Percentiles rank a stretch among this genome's conserved stretches.
phyloP scores from a whole-genome alignment of 2,888 invertebrate species.

The Sympetrum striolatum region DNA sequence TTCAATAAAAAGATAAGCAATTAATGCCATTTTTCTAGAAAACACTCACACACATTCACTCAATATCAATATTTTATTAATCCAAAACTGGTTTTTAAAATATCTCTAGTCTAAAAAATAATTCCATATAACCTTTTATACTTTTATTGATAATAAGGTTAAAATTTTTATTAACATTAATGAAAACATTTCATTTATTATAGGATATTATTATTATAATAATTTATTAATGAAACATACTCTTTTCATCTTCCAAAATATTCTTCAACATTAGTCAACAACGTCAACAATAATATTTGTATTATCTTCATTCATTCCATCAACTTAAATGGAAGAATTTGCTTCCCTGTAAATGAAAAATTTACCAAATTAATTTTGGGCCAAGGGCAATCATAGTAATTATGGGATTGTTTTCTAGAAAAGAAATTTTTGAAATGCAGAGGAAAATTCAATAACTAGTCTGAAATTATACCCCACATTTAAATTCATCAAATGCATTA shows the following conservation, averaged over 20 bases:
- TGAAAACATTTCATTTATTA: not conserved
- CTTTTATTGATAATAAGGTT: not conserved
- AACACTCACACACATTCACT: too few relatives aligned
- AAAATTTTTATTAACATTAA: not conserved
- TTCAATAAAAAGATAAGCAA: too few relatives aligned
- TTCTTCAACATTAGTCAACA: not conserved
- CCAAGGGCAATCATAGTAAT: too few relatives aligned
- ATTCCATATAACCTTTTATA: not conserved
- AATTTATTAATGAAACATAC: not conserved
- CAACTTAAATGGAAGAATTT: slow-evolving; percentile 13
- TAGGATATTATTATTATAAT: not conserved
- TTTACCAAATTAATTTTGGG: not conserved
- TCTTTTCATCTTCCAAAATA: not conserved
- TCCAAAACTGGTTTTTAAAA: too few relatives aligned
- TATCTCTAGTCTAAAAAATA: not conserved
- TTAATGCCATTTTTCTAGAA: too few relatives aligned
- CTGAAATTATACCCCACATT: too few relatives aligned
- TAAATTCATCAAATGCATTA: too few relatives aligned
- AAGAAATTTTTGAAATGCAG: too few relatives aligned
- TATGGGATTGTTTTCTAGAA: too few relatives aligned
- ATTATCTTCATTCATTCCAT: not conserved
- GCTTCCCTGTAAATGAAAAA: not conserved
- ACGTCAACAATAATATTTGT: not conserved
- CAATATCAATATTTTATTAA: too few relatives aligned
- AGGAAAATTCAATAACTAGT: too few relatives aligned